These are phyloP conservation scores for Gryllus bimaculatus DNA, from an alignment of 1,140 invertebrate genomes.

Conservation along the genomic window DNA sequence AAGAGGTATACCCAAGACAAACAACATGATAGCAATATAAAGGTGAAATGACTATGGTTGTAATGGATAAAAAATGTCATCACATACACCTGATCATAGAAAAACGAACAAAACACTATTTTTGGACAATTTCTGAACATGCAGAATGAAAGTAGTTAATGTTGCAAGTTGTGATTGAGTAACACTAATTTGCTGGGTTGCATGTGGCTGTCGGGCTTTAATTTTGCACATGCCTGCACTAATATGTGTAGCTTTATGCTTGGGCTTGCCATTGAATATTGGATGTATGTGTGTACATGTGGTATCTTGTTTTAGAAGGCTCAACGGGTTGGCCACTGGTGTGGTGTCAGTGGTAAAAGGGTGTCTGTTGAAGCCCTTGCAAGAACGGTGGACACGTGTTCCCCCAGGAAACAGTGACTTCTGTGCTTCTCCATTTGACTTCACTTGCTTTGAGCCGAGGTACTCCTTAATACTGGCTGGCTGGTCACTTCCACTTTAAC, in stretches of 20 bases:
- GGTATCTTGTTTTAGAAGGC: constrained; percentile 38
- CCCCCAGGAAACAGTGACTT: constrained; percentile 11
- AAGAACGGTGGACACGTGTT: constrained; percentile 33
- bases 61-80: too few relatives aligned
- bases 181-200: background rate
- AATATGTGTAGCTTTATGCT: background rate
- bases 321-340: constrained; percentile 60
- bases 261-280: background rate
- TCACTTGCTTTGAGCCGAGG: constrained; percentile 48
- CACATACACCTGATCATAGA: too few relatives aligned
- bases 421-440: constrained; percentile 37
- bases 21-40: too few relatives aligned
- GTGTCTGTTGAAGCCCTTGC: constrained; percentile 38
- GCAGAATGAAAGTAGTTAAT: too few relatives aligned
- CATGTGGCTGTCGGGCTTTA: background rate
- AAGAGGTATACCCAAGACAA: background rate
- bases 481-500: too few relatives aligned
- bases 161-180: too few relatives aligned
- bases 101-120: too few relatives aligned
- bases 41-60: too few relatives aligned
- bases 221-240: background rate
- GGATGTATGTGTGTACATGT: background rate
- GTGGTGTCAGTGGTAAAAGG: constrained; percentile 56
- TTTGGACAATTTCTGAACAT: too few relatives aligned
- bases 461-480: background rate